Base-by-base conservation (phyloP, 2,888 invertebrate genomes). In the Tetheella fluctuosa region DNA sequence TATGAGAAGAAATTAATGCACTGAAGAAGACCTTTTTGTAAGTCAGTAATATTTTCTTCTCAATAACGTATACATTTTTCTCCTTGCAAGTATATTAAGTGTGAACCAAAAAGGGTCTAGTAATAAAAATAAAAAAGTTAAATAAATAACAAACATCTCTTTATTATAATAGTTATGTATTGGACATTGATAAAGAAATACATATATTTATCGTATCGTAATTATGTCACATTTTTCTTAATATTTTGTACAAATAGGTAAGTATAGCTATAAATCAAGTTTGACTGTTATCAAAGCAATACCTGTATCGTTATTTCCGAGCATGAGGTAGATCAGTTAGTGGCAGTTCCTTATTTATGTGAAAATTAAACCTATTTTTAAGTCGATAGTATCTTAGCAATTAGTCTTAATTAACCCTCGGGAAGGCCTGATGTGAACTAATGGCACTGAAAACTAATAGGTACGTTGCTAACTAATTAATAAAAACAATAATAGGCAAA, bases 171-270 rank as follows among this genome's bases (percentile, higher is more conserved):
- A 89, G 79, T 88, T 83, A 88, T 89, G 88, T 91, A 91, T 86
- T 89, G 91, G 91, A 92, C 91, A 93, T 88, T 84, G 80, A 89
- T 90, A 89, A 86, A 91, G 89, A 89, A 90, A 91, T 91, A 92
- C 91, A 90, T 90, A 87, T 88, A 87, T 84, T 86, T 67, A 78
- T 88, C 78, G 82, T 89, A 88, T 80, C 85, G 85, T 84, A 88
- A 84, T 83, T 80, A 85, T 86, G 84, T 86, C 86, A 89, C 86
- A 86, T 83, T 79, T 78, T 81, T 76, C 84, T 79, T 83, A 85
- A 79, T 86, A 88, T 83, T 88, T 90, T 90, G 88, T 91, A 91
- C 88, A 89, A 81, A 79, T 80, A 79, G 48, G 48, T 48, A 20
- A 20, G 74, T 74, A 70, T 73, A 68, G 77, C 73, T 71, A 54